These are phyloP conservation scores for Scaptomyza montana DNA, from an alignment of 1,140 invertebrate genomes.

Conservation along the genomic window DNA sequence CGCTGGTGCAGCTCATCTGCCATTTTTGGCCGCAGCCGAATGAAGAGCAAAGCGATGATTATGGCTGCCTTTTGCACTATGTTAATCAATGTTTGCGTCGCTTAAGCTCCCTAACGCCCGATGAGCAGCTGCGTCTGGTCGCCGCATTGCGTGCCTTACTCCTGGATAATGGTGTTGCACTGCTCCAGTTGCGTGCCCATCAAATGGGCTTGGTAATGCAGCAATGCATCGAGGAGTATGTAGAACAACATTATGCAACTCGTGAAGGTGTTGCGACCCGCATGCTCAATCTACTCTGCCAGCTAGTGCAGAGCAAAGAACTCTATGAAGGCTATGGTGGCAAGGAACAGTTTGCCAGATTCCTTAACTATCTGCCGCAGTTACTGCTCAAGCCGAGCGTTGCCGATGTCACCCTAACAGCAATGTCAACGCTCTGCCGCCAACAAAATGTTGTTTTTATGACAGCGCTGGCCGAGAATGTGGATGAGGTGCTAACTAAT, in stretches of 20 bases:
- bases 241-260: slow-evolving; percentile 59
- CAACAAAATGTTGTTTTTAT: slow-evolving; percentile 70
- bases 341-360: slow-evolving; percentile 44
- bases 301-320: slow-evolving; percentile 83
- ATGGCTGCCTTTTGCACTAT: slow-evolving; percentile 39
- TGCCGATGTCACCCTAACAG: slow-evolving; percentile 50
- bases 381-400: slow-evolving; percentile 67
- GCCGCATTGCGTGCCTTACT: slow-evolving; percentile 83
- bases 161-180: slow-evolving; percentile 77
- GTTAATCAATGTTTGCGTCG: slow-evolving; percentile 32
- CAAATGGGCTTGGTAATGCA: slow-evolving; percentile 42
- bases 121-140: slow-evolving; percentile 65
- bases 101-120: slow-evolving; percentile 10
- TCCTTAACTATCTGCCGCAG: slow-evolving; percentile 67
- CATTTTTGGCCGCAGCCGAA: slow-evolving; percentile 46
- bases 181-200: slow-evolving; percentile 65
- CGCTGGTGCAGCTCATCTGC: slow-evolving; percentile 62
- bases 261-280: slow-evolving; percentile 60
- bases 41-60: slow-evolving; percentile 32
- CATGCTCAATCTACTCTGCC: slow-evolving; percentile 79
- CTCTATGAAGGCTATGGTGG: slow-evolving; percentile 83
- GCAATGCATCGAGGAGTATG: slow-evolving; percentile 58
- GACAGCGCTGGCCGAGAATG: slow-evolving; percentile 27
- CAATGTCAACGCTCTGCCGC: slow-evolving; percentile 71
- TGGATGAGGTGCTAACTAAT: slow-evolving; percentile 40